Percentiles rank a stretch among this genome's conserved stretches.
phyloP scores from a whole-genome alignment of 2,113 vertebrate species.

The Polypterus bichir region DNA sequence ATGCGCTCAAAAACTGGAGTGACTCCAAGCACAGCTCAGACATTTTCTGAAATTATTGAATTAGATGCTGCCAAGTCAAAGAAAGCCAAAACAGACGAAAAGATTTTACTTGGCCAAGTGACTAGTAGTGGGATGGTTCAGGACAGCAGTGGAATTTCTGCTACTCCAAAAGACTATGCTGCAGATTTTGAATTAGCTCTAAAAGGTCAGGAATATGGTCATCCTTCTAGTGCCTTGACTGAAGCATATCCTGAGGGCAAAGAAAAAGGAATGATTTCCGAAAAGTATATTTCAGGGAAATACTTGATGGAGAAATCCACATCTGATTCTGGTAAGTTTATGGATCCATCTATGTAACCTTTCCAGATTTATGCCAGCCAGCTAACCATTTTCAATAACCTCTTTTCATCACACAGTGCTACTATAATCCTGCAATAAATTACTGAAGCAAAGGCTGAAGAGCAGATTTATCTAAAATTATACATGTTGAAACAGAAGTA shows the following conservation, averaged over 20 bases:
- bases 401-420: too few relatives aligned
- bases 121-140: not conserved
- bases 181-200: constrained; percentile 24
- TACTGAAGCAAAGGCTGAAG: too few relatives aligned
- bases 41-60: constrained; percentile 29
- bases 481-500: too few relatives aligned
- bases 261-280: constrained; percentile 34
- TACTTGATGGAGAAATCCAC: constrained; percentile 51
- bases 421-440: too few relatives aligned
- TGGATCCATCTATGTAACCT: too few relatives aligned
- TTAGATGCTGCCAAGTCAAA: constrained; percentile 21
- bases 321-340: constrained; percentile 52
- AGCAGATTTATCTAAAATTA: too few relatives aligned
- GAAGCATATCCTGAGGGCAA: constrained; percentile 22
- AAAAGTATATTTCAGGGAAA: constrained; percentile 68
- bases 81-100: constrained; percentile 5
- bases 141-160: constrained; percentile 13
- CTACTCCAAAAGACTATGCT: constrained; percentile 22
- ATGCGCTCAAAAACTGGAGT: constrained; percentile 40
- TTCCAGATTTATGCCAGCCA: too few relatives aligned
- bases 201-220: constrained; percentile 16
- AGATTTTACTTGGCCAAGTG: constrained; percentile 5
- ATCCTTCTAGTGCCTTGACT: constrained; percentile 21
- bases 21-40: constrained; percentile 14
- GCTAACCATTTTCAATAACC: too few relatives aligned